phyloP scores from a whole-genome alignment of 1,140 invertebrate species.

The Neodiprion pinetum region DNA sequence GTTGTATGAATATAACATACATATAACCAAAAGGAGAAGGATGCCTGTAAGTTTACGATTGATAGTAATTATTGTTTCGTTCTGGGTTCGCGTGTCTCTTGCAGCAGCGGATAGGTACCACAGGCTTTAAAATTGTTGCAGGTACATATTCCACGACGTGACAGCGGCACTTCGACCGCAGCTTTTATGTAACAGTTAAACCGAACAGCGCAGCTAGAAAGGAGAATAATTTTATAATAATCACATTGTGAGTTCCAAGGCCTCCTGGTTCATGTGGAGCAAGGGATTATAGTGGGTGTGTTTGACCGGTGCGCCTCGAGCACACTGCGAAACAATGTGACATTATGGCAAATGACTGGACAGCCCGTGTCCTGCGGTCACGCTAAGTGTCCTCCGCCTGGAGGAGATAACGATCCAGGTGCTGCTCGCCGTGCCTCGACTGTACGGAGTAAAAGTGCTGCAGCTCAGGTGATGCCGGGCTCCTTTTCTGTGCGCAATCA shows the following conservation, averaged over 20 bases:
- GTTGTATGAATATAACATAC: too few species aligned
- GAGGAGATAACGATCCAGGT: neutral
- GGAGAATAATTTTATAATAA: constrained; percentile 6
- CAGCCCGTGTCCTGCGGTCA: constrained; percentile 1
- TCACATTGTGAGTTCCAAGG: neutral
- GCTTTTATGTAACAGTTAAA: neutral
- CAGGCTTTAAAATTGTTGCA: too few species aligned
- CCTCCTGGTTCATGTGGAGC: constrained; percentile 4
- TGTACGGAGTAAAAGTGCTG: too few species aligned
- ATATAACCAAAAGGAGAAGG: too few species aligned
- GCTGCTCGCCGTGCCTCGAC: too few species aligned
- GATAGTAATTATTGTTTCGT: too few species aligned
- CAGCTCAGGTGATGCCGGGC: too few species aligned
- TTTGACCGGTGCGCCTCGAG: neutral
- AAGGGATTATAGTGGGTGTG: neutral
- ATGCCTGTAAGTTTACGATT: too few species aligned
- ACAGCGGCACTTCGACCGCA: neutral
- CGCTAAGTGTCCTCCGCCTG: constrained; percentile 3
- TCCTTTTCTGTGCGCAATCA: too few species aligned
- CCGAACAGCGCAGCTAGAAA: neutral
- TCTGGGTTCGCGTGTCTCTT: too few species aligned
- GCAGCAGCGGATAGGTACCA: too few species aligned
- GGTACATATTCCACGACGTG: too few species aligned
- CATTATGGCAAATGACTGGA: constrained; percentile 5
- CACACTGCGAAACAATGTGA: neutral